These are phyloP conservation scores for Mycteria americana DNA, from an alignment of 2,797 vertebrate genomes.

Conservation along the genomic window DNA sequence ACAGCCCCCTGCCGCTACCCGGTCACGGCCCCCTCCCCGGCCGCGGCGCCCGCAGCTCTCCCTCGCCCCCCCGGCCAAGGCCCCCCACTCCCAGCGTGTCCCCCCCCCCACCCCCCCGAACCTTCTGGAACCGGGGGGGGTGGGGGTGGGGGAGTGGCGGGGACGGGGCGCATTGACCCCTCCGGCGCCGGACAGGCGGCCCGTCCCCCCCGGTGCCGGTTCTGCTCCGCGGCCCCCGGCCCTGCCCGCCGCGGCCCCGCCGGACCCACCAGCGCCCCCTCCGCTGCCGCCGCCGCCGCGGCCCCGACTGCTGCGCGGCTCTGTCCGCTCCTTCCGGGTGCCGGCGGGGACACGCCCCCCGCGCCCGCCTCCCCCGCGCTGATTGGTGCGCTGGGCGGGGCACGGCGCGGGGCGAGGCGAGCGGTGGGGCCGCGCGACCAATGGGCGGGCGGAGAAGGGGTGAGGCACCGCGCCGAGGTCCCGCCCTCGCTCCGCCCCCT, in stretches of 20 bases:
- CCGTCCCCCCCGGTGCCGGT: not conserved
- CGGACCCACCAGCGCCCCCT: conserved; percentile 18
- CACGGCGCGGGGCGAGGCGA: not conserved
- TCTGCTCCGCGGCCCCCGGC: not conserved
- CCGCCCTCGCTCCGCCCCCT: not conserved
- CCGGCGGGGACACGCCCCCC: not conserved
- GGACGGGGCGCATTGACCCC: not conserved
- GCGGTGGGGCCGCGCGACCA: accelerated
- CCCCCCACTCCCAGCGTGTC: not conserved
- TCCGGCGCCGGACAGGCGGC: no score
- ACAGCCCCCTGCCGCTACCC: no score
- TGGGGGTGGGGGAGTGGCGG: not conserved
- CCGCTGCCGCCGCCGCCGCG: not conserved
- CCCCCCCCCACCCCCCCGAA: not conserved
- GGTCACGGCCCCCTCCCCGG: no score
- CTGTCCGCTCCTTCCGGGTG: conserved; percentile 28
- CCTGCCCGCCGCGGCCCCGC: not conserved
- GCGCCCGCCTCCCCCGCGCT: not conserved
- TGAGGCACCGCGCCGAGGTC: accelerated
- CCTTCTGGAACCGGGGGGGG: not conserved
- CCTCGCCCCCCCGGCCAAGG: not conserved
- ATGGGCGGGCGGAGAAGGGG: not conserved
- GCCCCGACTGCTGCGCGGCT: not conserved
- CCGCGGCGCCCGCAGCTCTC: not conserved
- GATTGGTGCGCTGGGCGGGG: not conserved